Evolutionary conservation across 2,888 invertebrate species (phyloP).

Genomic region (Catocala sponsa): DNA sequence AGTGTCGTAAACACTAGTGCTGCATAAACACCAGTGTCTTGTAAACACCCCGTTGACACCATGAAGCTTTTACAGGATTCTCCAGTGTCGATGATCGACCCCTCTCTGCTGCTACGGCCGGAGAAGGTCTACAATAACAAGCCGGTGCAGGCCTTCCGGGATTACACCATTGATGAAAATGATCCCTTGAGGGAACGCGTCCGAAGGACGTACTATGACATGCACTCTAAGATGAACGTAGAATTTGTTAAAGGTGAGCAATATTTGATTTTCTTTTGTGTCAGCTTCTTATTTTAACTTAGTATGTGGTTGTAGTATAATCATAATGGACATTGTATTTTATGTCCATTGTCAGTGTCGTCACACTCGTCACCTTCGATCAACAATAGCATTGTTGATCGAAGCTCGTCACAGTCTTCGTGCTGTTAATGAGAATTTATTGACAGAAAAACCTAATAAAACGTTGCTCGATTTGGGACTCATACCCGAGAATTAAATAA

Average conservation of each 20-base stretch:
- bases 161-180: constrained; percentile 91
- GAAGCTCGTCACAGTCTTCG: too few species aligned
- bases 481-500: too few species aligned
- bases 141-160: constrained; percentile 92
- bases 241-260: constrained; percentile 92
- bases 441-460: too few species aligned
- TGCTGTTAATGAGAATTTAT: too few species aligned
- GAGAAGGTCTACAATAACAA: constrained; percentile 91
- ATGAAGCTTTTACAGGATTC: constrained; percentile 51
- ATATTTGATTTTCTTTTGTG: too few species aligned
- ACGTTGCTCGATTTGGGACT: too few species aligned
- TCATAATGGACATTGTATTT: too few species aligned
- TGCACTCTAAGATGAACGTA: constrained; percentile 96
- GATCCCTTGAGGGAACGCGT: constrained; percentile 95
- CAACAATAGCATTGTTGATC: too few species aligned
- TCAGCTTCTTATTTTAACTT: not conserved
- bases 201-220: constrained; percentile 93
- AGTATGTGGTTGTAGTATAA: too few species aligned
- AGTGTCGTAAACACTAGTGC: not conserved
- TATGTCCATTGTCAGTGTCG: too few species aligned
- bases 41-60: constrained; percentile 1
- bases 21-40: not conserved
- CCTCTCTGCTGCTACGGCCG: constrained; percentile 91
- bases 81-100: constrained; percentile 75
- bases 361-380: too few species aligned